Evolutionary conservation across 2,888 invertebrate species (phyloP).

Genomic region (Rhopalosiphum nymphaeae): DNA sequence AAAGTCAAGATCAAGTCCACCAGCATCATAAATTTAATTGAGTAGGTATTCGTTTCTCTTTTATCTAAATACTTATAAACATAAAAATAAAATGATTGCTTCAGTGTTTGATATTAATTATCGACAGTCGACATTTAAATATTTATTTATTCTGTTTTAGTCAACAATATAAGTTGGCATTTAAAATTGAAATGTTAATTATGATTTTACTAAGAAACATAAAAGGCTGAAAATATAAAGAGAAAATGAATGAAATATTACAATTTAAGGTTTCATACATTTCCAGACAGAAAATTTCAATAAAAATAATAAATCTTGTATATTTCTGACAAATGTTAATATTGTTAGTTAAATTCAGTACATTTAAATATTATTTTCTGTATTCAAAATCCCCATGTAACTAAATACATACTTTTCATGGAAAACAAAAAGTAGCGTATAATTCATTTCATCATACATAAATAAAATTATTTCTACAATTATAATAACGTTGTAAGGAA

Average conservation of each 20-base stretch:
- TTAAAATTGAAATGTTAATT: not conserved
- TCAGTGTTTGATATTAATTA: not conserved
- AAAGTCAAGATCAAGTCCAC: not conserved
- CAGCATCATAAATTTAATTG: not conserved
- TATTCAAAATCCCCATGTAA: not conserved
- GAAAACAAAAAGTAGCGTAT: not conserved
- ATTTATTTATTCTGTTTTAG: not conserved
- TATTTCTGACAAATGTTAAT: not conserved
- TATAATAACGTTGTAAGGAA: not conserved
- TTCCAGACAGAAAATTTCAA: not conserved
- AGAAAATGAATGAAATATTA: not conserved
- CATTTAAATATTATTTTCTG: not conserved
- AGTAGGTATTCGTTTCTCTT: not conserved
- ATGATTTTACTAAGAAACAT: not conserved
- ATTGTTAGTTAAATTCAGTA: not conserved
- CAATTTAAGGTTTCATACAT: not conserved
- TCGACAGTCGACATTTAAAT: not conserved
- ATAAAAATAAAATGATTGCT: not conserved
- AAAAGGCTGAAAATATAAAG: not conserved
- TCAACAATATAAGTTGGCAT: not conserved
- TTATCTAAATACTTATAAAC: not conserved
- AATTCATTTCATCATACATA: not conserved
- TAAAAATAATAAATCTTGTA: not conserved
- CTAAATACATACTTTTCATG: not conserved
- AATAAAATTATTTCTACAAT: too few species aligned